Conservation (phyloP, 2,888 invertebrate species). For the Proisotoma minuta region DNA sequence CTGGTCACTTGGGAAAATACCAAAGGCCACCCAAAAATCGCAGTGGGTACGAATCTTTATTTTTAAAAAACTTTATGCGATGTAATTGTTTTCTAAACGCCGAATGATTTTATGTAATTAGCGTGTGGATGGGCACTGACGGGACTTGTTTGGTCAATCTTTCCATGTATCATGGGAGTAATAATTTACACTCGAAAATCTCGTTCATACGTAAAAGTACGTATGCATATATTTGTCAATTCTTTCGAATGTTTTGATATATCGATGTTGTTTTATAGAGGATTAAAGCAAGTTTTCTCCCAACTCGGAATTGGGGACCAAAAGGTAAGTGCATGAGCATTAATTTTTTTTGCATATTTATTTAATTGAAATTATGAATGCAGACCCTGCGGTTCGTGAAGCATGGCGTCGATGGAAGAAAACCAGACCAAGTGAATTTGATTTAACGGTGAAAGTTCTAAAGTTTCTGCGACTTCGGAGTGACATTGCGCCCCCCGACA, state of each 20-base stretch:
- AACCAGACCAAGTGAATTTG: constrained; percentile 6
- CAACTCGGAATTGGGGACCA: constrained; percentile 9
- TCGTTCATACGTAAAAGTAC: background rate
- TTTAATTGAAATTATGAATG: no score
- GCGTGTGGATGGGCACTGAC: constrained; percentile 2
- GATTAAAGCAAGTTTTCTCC: constrained; percentile 2
- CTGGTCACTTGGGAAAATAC: background rate
- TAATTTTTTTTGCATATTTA: no score
- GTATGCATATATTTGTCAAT: background rate
- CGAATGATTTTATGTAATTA: background rate
- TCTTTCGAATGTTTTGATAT: background rate
- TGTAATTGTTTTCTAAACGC: background rate
- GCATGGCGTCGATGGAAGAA: constrained; percentile 11
- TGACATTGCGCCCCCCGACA: background rate
- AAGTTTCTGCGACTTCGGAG: background rate
- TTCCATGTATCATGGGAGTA: background rate
- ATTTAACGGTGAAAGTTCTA: background rate
- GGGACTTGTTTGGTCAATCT: background rate
- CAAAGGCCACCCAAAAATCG: background rate
- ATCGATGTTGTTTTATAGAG: background rate
- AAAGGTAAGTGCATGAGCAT: constrained; percentile 6
- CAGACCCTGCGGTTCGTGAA: constrained; percentile 10
- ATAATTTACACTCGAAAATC: constrained; percentile 6
- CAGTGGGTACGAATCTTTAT: no score
- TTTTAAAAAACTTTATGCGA: no score